These are phyloP conservation scores for Stenolophus ochropezus DNA, from an alignment of 2,888 invertebrate genomes.

Conservation along the genomic window DNA sequence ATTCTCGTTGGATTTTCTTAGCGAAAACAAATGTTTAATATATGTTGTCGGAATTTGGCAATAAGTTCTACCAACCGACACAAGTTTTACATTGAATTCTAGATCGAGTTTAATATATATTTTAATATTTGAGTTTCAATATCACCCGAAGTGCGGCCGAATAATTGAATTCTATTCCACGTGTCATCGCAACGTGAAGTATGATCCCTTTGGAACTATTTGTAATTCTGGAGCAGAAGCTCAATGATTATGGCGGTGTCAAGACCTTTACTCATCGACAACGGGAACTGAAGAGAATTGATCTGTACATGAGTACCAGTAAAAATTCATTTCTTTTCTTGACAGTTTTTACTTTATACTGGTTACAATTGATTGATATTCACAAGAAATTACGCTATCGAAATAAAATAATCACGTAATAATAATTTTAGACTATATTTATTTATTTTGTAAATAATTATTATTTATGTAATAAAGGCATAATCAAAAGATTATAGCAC, in stretches of 20 bases:
- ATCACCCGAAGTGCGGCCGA: conserved; percentile 40
- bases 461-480: no score
- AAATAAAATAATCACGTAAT: no score
- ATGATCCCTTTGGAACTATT: conserved; percentile 51
- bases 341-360: no score
- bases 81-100: conserved; percentile 49
- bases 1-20: neutral
- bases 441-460: no score
- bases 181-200: conserved; percentile 47
- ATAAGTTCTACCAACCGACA: conserved; percentile 46
- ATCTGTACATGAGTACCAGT: no score
- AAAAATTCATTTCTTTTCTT: no score
- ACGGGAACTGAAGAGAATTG: neutral
- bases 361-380: no score
- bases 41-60: conserved; percentile 53
- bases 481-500: no score
- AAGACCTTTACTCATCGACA: neutral
- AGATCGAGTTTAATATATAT: conserved; percentile 57
- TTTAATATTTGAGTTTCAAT: conserved; percentile 59
- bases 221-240: neutral
- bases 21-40: conserved; percentile 52
- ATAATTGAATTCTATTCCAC: conserved; percentile 54
- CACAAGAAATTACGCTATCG: no score
- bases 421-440: no score
- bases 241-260: neutral